Conservation (phyloP, 2,888 invertebrate genomes). For the Drosophila prostipennis region DNA sequence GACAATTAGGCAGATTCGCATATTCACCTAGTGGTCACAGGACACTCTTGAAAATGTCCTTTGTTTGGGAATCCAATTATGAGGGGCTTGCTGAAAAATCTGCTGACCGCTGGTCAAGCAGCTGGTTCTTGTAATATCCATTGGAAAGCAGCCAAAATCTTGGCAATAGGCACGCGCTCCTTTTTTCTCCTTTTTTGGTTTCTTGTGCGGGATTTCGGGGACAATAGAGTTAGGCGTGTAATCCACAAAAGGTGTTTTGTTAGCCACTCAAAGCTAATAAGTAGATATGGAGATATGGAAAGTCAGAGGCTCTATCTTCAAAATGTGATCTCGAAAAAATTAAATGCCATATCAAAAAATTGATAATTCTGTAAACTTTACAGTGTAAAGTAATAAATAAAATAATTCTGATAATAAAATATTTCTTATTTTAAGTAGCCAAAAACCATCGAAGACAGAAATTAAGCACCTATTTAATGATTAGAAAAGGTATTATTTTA, state of each 20-base stretch:
- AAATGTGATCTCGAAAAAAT: neutral
- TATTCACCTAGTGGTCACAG: conserved; percentile 29
- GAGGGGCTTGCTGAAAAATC: conserved; percentile 42
- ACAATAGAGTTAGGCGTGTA: conserved; percentile 22
- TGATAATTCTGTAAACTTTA: too few relatives aligned
- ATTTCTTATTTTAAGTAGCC: too few relatives aligned
- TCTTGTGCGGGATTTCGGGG: conserved; percentile 50
- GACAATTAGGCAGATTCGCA: conserved; percentile 66
- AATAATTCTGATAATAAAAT: too few relatives aligned
- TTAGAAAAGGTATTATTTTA: too few relatives aligned
- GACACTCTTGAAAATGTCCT: conserved; percentile 17
- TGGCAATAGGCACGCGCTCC: conserved; percentile 66
- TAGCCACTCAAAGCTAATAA: conserved; percentile 40
- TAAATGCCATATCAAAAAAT: too few relatives aligned
- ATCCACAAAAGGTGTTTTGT: conserved; percentile 40
- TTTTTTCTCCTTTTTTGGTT: conserved; percentile 20
- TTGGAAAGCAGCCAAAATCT: conserved; percentile 14
- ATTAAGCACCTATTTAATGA: too few relatives aligned
- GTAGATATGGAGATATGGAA: conserved; percentile 40
- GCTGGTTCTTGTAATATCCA: conserved; percentile 46
- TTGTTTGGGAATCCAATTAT: conserved; percentile 65
- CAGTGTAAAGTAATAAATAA: too few relatives aligned
- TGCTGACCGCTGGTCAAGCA: conserved; percentile 55
- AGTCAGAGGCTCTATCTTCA: conserved; percentile 1
- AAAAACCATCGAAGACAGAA: too few relatives aligned